A percentile compares a stretch with the other conserved stretches of the same genome.
These are phyloP conservation scores for Onychomys leucogaster DNA, from an alignment of 2,797 vertebrate genomes.

Conservation along the genomic window DNA sequence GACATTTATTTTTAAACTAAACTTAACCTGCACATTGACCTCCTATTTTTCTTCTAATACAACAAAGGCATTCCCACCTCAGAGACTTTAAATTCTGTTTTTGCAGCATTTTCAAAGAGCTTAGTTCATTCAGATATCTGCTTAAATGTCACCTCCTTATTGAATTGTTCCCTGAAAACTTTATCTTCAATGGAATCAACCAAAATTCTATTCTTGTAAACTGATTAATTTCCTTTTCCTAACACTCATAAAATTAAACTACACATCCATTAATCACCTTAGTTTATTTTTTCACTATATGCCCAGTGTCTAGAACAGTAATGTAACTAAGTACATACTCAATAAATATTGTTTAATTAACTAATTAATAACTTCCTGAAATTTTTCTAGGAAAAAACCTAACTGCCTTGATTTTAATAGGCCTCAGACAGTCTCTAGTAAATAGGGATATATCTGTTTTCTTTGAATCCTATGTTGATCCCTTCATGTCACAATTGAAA, in stretches of 20 bases:
- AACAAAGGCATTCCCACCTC: neutral
- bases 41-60: neutral
- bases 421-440: neutral
- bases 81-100: slow-evolving; percentile 3
- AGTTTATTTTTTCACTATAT: slow-evolving; percentile 36
- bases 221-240: slow-evolving; percentile 56
- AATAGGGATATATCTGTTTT: slow-evolving; percentile 22
- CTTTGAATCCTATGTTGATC: slow-evolving; percentile 30
- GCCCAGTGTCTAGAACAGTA: neutral
- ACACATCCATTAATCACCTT: slow-evolving; percentile 8
- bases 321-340: neutral
- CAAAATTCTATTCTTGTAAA: slow-evolving; percentile 9
- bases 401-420: slow-evolving; percentile 16
- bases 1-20: neutral
- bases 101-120: neutral
- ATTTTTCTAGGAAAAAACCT: neutral
- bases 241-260: slow-evolving; percentile 41
- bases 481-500: slow-evolving; percentile 41
- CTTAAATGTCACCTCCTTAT: slow-evolving; percentile 8
- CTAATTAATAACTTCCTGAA: slow-evolving; percentile 26
- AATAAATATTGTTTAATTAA: slow-evolving; percentile 59
- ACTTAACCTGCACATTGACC: neutral
- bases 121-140: slow-evolving; percentile 25
- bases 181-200: slow-evolving; percentile 49
- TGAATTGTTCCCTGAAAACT: neutral